Conservation (phyloP, 2,888 invertebrate genomes). For the Galerucella nymphaeae region DNA sequence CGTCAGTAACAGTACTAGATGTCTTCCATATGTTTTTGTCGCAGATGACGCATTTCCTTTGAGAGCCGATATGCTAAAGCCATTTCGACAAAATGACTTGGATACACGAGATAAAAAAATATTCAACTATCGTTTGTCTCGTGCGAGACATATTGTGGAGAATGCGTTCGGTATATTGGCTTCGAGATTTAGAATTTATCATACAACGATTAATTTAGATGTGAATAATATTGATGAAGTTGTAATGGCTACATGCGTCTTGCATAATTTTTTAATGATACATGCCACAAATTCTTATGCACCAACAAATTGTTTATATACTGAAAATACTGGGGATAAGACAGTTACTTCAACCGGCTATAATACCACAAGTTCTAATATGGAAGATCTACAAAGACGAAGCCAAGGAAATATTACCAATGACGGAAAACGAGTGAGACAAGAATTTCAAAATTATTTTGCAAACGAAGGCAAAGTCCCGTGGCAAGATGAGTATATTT, state of each 20-base stretch:
- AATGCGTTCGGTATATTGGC: constrained; percentile 31
- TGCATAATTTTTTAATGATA: constrained; percentile 28
- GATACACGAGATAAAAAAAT: constrained; percentile 24
- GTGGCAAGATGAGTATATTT: too few relatives aligned
- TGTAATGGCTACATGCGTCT: constrained; percentile 28
- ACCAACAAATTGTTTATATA: constrained; percentile 14
- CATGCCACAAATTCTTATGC: constrained; percentile 8
- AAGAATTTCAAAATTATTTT: too few relatives aligned
- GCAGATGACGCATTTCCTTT: constrained; percentile 26
- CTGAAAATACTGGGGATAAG: constrained; percentile 6
- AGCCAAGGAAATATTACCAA: too few relatives aligned
- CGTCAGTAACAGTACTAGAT: constrained; percentile 3
- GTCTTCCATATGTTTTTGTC: constrained; percentile 26
- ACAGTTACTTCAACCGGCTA: neutral
- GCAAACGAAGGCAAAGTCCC: too few relatives aligned
- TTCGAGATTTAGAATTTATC: constrained; percentile 29
- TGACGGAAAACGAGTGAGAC: too few relatives aligned
- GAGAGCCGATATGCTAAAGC: constrained; percentile 22
- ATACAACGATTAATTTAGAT: constrained; percentile 28
- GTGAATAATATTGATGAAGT: constrained; percentile 18
- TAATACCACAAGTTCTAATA: neutral
- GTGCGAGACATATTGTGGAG: neutral
- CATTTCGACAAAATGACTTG: constrained; percentile 29
- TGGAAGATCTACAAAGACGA: neutral
- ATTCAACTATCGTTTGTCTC: constrained; percentile 30